Evolutionary conservation across 2,888 invertebrate genomes (phyloP), one percentile per base, ranked within the genome.

Genomic region (Eumerus sabulonum): DNA sequence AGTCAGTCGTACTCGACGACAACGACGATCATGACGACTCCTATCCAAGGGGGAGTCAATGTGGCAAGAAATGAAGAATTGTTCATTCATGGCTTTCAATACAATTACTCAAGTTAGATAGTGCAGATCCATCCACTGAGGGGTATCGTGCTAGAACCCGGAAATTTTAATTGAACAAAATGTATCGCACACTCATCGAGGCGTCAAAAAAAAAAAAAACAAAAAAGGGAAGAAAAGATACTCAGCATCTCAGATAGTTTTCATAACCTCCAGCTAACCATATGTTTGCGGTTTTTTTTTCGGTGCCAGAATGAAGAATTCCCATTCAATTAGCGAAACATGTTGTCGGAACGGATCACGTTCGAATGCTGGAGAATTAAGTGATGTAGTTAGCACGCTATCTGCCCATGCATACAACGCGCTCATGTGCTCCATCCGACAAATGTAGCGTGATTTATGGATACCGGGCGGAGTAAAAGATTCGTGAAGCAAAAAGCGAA

Each of bases 271-370:
- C 19, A 16, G 60, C 44, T 38, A 14, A 59, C 27, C 60, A 60
- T 66, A 38, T 76, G 76, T 51, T 40, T 11, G n/a, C 40, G 40
- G 40, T 66, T 48, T 60, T 45, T 50, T n/a, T n/a, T n/a, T n/a
- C n/a, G n/a, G 51, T 64, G 50, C 60, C 47, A 11, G 12, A 51
- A 53, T 56, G 66, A 66, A 76, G 71, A 71, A 76, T 76, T 76
- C 71, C 71, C 76, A 76, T 76, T 76, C 76, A 76, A 76, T 76
- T 76, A 76, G 76, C 60, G 60, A 71, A 76, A 76, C 76, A 71
- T 70, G 76, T 51, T 70, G 70, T 76, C 76, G 76, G 64, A 66
- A 54, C 59, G 60, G 60, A 60, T 76, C 70, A 66, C 54, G 76
- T 62, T 71, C 71, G 70, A 27, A 76, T 71, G 64, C 60, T 76